Evolutionary conservation across 2,113 vertebrate genomes (phyloP).

Genomic region (Pimephales promelas): DNA sequence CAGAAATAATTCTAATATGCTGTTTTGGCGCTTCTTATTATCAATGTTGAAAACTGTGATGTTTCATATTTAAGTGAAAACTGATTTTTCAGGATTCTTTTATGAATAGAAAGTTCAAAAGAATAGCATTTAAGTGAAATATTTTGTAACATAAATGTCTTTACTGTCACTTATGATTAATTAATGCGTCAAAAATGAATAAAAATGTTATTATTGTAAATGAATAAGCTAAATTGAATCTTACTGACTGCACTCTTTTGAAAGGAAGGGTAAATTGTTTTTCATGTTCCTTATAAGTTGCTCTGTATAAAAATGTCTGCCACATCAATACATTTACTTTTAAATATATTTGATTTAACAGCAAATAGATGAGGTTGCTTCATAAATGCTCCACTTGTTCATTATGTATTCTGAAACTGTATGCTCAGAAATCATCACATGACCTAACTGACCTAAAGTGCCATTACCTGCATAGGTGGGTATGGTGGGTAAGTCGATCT

Average conservation of each 20-base stretch:
- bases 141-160: too few relatives aligned
- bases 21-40: background rate
- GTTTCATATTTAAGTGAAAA: too few relatives aligned
- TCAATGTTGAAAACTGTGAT: background rate
- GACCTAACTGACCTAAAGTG: background rate
- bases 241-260: background rate
- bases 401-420: background rate
- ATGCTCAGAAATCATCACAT: background rate
- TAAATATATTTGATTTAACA: background rate
- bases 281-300: background rate
- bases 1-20: background rate
- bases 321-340: background rate
- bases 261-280: background rate
- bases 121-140: too few relatives aligned
- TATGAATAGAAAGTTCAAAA: too few relatives aligned
- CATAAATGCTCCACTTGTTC: background rate
- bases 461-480: constrained; percentile 85
- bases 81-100: too few relatives aligned
- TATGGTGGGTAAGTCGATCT: constrained; percentile 78
- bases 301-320: background rate
- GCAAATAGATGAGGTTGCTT: background rate
- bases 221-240: background rate
- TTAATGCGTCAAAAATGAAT: background rate
- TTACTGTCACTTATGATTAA: too few relatives aligned
- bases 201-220: background rate